Conservation (phyloP, 2,888 invertebrate genomes). For the Oligia strigilis region DNA sequence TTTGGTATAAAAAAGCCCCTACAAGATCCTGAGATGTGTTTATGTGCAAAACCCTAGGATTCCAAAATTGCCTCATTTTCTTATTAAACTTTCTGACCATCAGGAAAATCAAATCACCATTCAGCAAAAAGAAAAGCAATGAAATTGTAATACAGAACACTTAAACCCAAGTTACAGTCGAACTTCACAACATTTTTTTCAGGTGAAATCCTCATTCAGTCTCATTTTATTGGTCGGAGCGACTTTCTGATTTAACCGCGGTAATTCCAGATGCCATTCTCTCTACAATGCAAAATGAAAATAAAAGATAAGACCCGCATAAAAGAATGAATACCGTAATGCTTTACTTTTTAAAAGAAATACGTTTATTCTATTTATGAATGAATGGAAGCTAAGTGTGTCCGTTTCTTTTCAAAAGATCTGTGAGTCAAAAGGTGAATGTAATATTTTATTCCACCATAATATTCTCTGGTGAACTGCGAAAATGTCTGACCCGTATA, state of each 20-base stretch:
- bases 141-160: conserved; percentile 31
- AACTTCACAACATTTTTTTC: conserved; percentile 17
- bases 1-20: not conserved
- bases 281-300: conserved; percentile 65
- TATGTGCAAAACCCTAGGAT: too few species aligned
- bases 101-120: not conserved
- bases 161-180: conserved; percentile 2
- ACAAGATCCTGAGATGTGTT: not conserved
- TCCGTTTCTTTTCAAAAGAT: conserved; percentile 49
- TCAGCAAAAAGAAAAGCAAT: not conserved
- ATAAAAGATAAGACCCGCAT: conserved; percentile 61
- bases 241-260: conserved; percentile 46
- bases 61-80: not conserved
- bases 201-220: conserved; percentile 44
- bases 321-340: conserved; percentile 57
- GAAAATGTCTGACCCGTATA: not conserved
- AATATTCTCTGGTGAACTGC: conserved; percentile 27
- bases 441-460: conserved; percentile 42
- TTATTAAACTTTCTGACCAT: not conserved
- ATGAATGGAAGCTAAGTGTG: conserved; percentile 53
- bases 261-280: conserved; percentile 60
- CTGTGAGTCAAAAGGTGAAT: conserved; percentile 49
- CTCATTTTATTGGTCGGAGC: conserved; percentile 57
- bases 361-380: conserved; percentile 57
- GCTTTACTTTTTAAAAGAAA: conserved; percentile 56